Conservation (phyloP, 2,888 invertebrate genomes). For the Achlya flavicornis region DNA sequence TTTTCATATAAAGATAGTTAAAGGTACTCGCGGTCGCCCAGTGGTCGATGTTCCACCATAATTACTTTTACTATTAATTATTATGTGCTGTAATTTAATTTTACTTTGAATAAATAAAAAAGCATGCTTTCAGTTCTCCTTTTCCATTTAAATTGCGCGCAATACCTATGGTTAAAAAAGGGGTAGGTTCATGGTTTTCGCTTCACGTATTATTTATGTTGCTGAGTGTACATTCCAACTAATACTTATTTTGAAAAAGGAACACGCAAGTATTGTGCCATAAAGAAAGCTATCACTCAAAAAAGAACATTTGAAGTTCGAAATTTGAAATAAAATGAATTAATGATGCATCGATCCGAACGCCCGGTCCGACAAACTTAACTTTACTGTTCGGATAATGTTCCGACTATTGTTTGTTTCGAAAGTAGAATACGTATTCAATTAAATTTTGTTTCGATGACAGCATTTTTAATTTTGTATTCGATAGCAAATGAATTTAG, state of each 20-base stretch:
- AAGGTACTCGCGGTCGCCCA: too few species aligned
- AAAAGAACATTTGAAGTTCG: conserved; percentile 37
- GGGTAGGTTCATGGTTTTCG: too few species aligned
- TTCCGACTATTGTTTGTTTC: not conserved
- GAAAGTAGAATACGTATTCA: not conserved
- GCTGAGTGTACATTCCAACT: not conserved
- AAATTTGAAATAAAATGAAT: conserved; percentile 55
- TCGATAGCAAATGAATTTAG: conserved; percentile 10
- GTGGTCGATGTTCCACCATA: too few species aligned
- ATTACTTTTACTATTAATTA: too few species aligned
- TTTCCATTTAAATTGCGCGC: too few species aligned
- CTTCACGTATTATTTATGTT: too few species aligned
- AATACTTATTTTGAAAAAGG: conserved; percentile 2
- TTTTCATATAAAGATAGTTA: too few species aligned
- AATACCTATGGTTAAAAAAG: too few species aligned
- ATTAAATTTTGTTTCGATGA: too few species aligned
- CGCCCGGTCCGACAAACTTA: conserved; percentile 19
- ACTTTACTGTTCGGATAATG: not conserved
- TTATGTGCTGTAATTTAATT: too few species aligned
- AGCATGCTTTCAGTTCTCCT: too few species aligned
- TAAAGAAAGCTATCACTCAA: conserved; percentile 46
- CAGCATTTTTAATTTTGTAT: not conserved
- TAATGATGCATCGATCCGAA: conserved; percentile 50
- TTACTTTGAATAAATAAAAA: too few species aligned
- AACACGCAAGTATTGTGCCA: conserved; percentile 26